These are phyloP conservation scores for Lycocorax pyrrhopterus DNA, from an alignment of 2,113 vertebrate species.

Conservation along the genomic window DNA sequence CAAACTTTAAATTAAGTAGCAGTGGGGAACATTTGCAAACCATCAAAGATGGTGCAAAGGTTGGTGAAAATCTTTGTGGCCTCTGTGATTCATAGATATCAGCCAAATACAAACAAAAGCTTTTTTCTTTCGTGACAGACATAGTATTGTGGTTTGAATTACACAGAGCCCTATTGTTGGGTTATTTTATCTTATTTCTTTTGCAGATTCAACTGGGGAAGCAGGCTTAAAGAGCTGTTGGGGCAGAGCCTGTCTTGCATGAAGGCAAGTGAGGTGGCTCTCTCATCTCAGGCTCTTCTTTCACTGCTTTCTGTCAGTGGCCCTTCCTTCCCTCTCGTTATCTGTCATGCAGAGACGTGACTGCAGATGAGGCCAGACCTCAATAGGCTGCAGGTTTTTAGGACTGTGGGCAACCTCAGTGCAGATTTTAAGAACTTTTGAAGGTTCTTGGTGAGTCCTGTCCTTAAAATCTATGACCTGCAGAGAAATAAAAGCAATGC, in stretches of 20 bases:
- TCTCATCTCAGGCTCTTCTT: neutral
- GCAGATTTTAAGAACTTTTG: neutral
- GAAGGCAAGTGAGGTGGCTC: neutral
- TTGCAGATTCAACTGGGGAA: neutral
- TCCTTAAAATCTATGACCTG: neutral
- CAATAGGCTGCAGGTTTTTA: neutral
- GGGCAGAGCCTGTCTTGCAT: neutral
- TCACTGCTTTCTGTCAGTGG: neutral
- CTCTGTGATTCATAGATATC: neutral
- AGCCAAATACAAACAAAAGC: conserved; percentile 24
- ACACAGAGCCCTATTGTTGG: neutral
- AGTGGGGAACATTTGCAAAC: neutral
- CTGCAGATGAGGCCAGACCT: neutral
- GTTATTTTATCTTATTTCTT: conserved; percentile 7
- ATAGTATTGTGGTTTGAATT: neutral
- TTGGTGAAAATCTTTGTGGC: conserved; percentile 16
- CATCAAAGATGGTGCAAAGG: neutral
- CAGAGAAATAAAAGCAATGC: neutral
- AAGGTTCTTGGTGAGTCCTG: neutral
- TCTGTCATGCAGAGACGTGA: neutral
- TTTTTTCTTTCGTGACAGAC: conserved; percentile 25
- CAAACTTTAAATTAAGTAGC: neutral
- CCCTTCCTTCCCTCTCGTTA: neutral
- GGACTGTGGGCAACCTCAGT: neutral
- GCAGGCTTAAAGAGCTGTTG: neutral